These are phyloP conservation scores for Catostylus mosaicus DNA, from an alignment of 30 jellyfish, hydroid and myxozoan genomes.

Conservation along the genomic window DNA sequence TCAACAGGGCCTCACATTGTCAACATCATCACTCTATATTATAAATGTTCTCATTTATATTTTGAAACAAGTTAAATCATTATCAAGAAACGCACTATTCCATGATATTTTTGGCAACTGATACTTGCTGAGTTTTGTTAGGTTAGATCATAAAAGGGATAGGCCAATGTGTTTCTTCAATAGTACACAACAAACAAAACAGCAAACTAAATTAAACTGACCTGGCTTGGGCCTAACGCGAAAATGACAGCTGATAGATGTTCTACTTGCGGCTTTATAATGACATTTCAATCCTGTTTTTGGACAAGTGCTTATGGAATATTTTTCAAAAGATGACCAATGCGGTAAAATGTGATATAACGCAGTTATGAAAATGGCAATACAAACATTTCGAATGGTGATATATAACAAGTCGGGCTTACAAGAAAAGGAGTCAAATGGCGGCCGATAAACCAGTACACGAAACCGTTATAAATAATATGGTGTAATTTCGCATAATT, in stretches of 20 bases:
- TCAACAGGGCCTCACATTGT: too few relatives aligned
- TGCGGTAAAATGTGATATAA: not conserved
- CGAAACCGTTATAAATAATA: too few relatives aligned
- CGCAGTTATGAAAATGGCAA: not conserved
- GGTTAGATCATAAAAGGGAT: too few relatives aligned
- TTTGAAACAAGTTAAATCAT: too few relatives aligned
- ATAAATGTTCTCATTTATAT: too few relatives aligned
- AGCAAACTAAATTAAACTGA: not conserved
- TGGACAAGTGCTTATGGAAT: not conserved
- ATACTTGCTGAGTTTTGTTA: too few relatives aligned
- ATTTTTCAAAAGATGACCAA: too few relatives aligned
- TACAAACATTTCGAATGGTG: not conserved
- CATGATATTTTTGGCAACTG: too few relatives aligned
- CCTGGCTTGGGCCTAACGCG: slow-evolving; percentile 11
- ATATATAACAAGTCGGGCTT: not conserved
- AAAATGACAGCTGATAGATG: not conserved
- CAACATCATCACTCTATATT: too few relatives aligned
- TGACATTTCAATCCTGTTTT: not conserved
- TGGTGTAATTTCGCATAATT: too few relatives aligned
- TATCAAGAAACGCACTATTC: too few relatives aligned
- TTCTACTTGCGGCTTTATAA: not conserved
- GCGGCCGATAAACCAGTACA: not conserved
- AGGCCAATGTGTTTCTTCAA: slow-evolving; percentile 5
- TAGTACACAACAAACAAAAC: slow-evolving; percentile 43
- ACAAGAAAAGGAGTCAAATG: not conserved